Conservation (phyloP, 2,797 vertebrate species). For the Mus caroli region DNA sequence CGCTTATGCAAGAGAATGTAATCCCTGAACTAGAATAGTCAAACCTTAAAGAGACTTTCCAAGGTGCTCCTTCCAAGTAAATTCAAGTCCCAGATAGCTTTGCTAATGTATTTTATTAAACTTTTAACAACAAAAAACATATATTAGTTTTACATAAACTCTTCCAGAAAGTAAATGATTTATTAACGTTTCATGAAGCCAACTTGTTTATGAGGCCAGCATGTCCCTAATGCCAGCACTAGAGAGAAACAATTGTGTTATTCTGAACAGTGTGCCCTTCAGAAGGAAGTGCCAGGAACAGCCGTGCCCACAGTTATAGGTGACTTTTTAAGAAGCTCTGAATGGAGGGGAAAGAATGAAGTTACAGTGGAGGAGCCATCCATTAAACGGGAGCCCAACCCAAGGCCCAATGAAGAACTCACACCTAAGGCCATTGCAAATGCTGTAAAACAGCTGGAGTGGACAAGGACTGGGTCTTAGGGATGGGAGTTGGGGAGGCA, state of each 20-base stretch:
- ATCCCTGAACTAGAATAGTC: not conserved
- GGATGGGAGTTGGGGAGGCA: not conserved
- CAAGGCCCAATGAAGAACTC: not conserved
- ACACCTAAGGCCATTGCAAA: not conserved
- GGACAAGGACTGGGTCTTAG: not conserved
- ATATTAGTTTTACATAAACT: conserved; percentile 31
- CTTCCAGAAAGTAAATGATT: conserved; percentile 43
- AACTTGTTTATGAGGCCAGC: not conserved
- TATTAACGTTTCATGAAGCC: not conserved
- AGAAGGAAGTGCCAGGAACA: not conserved
- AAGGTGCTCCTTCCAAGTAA: conserved; percentile 52
- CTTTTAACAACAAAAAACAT: not conserved
- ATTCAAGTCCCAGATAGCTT: conserved; percentile 1
- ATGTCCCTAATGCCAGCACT: not conserved
- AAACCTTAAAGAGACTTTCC: not conserved
- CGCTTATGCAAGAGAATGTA: not conserved
- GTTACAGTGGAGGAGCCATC: not conserved
- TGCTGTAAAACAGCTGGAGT: not conserved
- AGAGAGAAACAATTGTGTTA: not conserved
- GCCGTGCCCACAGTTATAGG: not conserved
- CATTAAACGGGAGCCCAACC: not conserved
- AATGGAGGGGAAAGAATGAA: not conserved
- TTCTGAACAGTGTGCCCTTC: not conserved
- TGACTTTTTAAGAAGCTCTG: not conserved
- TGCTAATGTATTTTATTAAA: conserved; percentile 35